Conservation (phyloP, 1,140 invertebrate genomes). For the Drosophila parvula region DNA sequence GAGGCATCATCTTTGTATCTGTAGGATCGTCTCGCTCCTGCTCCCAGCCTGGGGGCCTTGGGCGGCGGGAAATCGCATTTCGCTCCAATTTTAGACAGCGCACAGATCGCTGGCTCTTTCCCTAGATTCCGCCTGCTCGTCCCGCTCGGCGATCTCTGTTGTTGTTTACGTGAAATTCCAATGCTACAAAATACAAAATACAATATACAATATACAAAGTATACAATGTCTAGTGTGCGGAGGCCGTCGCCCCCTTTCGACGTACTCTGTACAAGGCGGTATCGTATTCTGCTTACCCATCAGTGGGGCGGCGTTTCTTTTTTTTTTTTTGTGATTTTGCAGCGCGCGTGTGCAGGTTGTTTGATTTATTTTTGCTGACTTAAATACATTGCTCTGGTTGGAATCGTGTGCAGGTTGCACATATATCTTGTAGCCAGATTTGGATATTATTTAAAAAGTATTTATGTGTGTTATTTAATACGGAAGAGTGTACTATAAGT, state of each 20-base stretch:
- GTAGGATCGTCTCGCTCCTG: neutral
- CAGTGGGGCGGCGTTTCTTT: slow-evolving; percentile 4
- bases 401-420: slow-evolving; percentile 6
- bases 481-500: too few relatives aligned
- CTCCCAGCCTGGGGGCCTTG: slow-evolving; percentile 1
- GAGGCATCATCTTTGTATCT: slow-evolving; percentile 11
- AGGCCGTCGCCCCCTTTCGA: slow-evolving; percentile 66
- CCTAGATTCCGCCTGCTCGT: slow-evolving; percentile 6
- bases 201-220: slow-evolving; percentile 11
- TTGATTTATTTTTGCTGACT: slow-evolving; percentile 69
- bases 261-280: slow-evolving; percentile 39
- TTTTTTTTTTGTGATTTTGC: slow-evolving; percentile 21
- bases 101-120: neutral
- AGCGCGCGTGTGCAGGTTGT: slow-evolving; percentile 73
- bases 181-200: slow-evolving; percentile 11
- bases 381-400: slow-evolving; percentile 36
- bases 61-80: slow-evolving; percentile 29
- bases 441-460: neutral
- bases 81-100: slow-evolving; percentile 33
- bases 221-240: slow-evolving; percentile 50
- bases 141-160: neutral
- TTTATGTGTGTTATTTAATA: neutral
- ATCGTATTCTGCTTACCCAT: slow-evolving; percentile 61
- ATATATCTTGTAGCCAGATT: neutral
- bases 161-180: slow-evolving; percentile 67